Conservation (phyloP, 2,113 vertebrate genomes). For the Brevimyrus niger region DNA sequence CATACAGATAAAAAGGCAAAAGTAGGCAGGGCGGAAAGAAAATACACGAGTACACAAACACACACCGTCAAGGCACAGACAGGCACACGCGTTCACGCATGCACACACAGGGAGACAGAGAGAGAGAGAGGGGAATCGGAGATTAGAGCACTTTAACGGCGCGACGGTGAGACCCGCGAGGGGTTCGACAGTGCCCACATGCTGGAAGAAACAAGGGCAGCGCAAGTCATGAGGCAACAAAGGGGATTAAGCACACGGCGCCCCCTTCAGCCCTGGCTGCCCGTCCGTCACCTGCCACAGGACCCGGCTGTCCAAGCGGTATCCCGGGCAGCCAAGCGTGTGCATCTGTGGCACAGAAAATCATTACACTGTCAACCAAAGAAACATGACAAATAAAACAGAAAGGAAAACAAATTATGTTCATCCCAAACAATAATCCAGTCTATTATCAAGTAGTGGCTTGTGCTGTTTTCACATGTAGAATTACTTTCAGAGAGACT, state of each 20-base stretch:
- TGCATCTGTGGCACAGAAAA: neutral
- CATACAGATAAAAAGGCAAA: neutral
- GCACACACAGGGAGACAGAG: neutral
- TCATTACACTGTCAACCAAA: neutral
- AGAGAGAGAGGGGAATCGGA: neutral
- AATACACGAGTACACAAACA: neutral
- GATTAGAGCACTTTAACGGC: neutral
- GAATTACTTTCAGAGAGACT: neutral
- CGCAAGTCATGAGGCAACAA: neutral
- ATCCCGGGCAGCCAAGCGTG: neutral
- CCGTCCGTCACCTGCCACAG: neutral
- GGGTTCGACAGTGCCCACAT: neutral
- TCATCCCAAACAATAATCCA: neutral
- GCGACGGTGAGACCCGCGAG: neutral
- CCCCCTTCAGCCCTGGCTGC: neutral
- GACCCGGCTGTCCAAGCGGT: neutral
- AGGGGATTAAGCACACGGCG: neutral
- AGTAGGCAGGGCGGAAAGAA: neutral
- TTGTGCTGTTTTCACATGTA: neutral
- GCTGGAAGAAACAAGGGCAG: neutral
- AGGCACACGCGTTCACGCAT: neutral
- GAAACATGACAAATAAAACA: neutral
- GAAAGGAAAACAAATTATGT: neutral
- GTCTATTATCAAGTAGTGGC: neutral
- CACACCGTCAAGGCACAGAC: neutral